Evolutionary conservation across 2,797 vertebrate species (phyloP), one percentile per base, ranked within the genome.

Genomic region (Tenualosa thibaudeaui): DNA sequence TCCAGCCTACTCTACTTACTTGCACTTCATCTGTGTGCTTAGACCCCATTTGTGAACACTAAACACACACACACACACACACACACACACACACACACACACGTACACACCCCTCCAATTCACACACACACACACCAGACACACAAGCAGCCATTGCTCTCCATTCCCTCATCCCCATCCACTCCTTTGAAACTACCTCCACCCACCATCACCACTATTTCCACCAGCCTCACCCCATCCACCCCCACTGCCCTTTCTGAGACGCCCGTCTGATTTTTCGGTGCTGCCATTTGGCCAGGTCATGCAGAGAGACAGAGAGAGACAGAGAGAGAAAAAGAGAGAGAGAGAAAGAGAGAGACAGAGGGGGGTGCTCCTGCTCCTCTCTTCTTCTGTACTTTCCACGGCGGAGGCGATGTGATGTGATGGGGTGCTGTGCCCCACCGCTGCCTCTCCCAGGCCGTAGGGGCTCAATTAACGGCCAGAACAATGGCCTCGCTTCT

Each of bases 401-500:
- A 19, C 17, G 54, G 54, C 54, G 6, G 58, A 9, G 65, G 65
- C 26, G 68, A 56, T 56, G 54, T 17, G 19, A 19, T 22, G 83
- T 60, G 62, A 22, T 84, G 87, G 81, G 75, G 87, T 85, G 83
- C 68, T 75, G 68, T 75, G 68, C 68, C 68, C 68, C 13, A 37
- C 85, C 84, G 83, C 84, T 85, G 87, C 82, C 86, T 82, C 84
- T 82, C 82, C 82, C 31, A 86, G 87, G 85, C 90, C 88, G 84
- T 87, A 89, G 0, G 0, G 24, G 85, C 91, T 93, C 91, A 89
- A 88, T 89, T 88, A 91, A 89, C 90, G 88, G 91, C 37, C 86
- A 90, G 88, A 92, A 92, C 93, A 92, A 87, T 2, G 56, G 88
- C 5, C 40, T 81, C 81, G 88, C 86, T 89, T 92, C 89, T 78